A percentile compares a stretch with the other conserved stretches of the same genome.
Evolutionary conservation across 2,113 vertebrate species (phyloP).

Genomic region (Tupaia tana): DNA sequence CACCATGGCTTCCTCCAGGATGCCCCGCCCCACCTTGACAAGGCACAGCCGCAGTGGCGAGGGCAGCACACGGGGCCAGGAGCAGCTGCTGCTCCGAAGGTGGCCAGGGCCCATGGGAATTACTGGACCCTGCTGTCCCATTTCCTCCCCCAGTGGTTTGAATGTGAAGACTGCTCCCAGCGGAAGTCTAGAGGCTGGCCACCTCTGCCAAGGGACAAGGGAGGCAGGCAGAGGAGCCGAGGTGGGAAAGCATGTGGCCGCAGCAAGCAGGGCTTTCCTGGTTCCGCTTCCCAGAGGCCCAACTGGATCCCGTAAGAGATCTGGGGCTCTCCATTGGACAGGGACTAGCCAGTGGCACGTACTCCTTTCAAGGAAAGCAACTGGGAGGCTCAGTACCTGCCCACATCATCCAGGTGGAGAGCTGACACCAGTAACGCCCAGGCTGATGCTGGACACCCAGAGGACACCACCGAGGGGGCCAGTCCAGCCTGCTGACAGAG

Average conservation of each 20-base stretch:
- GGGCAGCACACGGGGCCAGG: not conserved
- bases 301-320: not conserved
- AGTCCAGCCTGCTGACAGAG: not conserved
- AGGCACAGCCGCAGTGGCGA: too few species aligned
- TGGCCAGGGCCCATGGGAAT: not conserved
- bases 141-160: too few species aligned
- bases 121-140: not conserved
- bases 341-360: fast-evolving
- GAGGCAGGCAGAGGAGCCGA: not conserved
- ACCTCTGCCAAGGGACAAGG: not conserved
- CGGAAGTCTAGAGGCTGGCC: not conserved
- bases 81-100: not conserved
- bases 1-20: not conserved
- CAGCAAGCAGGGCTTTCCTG: fast-evolving
- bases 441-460: not conserved
- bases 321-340: not conserved
- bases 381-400: not conserved
- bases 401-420: fast-evolving
- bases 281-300: not conserved
- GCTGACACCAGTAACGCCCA: not conserved
- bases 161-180: not conserved
- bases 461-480: not conserved
- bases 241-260: not conserved
- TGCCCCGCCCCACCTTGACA: not conserved
- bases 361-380: not conserved